phyloP scores from a whole-genome alignment of 2,888 invertebrate genomes.

The Panzeria rudis region DNA sequence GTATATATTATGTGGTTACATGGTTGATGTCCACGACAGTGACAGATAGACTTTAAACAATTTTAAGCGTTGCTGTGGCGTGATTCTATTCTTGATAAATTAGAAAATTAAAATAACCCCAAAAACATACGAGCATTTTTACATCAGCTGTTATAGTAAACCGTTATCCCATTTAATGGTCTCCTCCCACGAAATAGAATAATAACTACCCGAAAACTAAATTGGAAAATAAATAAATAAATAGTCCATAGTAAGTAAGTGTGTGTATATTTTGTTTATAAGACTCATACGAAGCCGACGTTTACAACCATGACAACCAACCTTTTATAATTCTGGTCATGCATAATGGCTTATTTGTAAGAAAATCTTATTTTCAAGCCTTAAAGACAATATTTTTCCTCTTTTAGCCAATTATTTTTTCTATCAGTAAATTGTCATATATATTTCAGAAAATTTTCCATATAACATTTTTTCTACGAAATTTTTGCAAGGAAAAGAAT shows the following conservation, averaged over 20 bases:
- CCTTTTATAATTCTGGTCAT: background rate
- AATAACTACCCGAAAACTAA: background rate
- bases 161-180: too few relatives aligned
- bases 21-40: too few relatives aligned
- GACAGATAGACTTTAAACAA: background rate
- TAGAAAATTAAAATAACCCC: too few relatives aligned
- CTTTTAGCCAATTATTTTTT: slow-evolving; percentile 15
- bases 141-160: too few relatives aligned
- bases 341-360: background rate
- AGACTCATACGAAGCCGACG: background rate
- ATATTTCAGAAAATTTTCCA: slow-evolving; percentile 18
- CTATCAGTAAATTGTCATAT: slow-evolving; percentile 13
- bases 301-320: background rate
- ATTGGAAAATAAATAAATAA: background rate
- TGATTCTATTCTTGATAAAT: too few relatives aligned
- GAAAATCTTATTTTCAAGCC: background rate
- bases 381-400: background rate
- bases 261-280: background rate
- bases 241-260: background rate
- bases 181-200: too few relatives aligned
- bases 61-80: too few relatives aligned
- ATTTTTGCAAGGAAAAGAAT: background rate
- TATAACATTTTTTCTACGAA: background rate
- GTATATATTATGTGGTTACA: too few relatives aligned
- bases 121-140: too few relatives aligned